Conservation (phyloP, 2,888 invertebrate genomes). For the Agrochola lychnidis region DNA sequence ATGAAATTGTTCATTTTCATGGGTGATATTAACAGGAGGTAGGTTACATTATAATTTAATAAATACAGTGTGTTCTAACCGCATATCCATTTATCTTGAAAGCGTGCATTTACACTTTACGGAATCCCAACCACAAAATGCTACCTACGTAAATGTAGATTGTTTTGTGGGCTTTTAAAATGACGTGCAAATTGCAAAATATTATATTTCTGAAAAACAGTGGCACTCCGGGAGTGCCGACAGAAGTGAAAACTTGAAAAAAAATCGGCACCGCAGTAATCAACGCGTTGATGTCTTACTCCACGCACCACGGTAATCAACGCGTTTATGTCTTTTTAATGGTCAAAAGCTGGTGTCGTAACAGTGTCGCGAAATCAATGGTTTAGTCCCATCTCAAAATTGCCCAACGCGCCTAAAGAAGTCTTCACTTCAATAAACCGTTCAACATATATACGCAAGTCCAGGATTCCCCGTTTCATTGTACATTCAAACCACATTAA, state of each 20-base stretch:
- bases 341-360: no score
- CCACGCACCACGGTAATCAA: no score
- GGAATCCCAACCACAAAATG: conserved; percentile 37
- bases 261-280: no score
- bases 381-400: no score
- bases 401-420: no score
- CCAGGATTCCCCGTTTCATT: neutral
- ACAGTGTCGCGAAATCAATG: no score
- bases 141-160: conserved; percentile 9
- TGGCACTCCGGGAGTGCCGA: no score
- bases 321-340: no score
- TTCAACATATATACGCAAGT: neutral
- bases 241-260: no score
- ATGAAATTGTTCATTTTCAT: conserved; percentile 6
- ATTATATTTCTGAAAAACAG: neutral
- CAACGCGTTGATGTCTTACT: no score
- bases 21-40: conserved; percentile 9
- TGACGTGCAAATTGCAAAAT: neutral
- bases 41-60: conserved; percentile 35
- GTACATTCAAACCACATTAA: neutral
- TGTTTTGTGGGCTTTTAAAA: conserved; percentile 28
- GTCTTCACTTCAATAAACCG: no score
- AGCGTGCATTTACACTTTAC: conserved; percentile 29
- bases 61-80: conserved; percentile 42
- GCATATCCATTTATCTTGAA: conserved; percentile 46